phyloP scores from a whole-genome alignment of 2,113 vertebrate genomes.

The Pollachius pollachius region DNA sequence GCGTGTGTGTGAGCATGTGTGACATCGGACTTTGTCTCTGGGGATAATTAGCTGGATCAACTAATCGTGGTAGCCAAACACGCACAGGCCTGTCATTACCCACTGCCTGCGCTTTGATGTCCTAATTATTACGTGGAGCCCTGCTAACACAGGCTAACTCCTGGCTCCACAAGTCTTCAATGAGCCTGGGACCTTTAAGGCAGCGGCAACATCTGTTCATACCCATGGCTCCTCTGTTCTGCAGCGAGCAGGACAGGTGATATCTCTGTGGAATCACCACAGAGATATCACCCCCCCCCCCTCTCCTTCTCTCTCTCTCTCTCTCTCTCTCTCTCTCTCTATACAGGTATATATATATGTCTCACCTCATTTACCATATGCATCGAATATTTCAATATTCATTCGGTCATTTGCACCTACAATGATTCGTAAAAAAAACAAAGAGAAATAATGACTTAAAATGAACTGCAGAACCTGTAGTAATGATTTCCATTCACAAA shows the following conservation, averaged over 20 bases:
- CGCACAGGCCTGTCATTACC: slow-evolving; percentile 54
- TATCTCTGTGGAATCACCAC: slow-evolving; percentile 21
- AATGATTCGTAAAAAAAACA: too few species aligned
- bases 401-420: too few species aligned
- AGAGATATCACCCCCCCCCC: too few species aligned
- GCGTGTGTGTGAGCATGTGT: slow-evolving; percentile 7
- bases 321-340: too few species aligned
- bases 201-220: slow-evolving; percentile 58
- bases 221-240: slow-evolving; percentile 17
- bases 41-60: slow-evolving; percentile 38
- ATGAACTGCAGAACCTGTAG: too few species aligned
- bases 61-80: slow-evolving; percentile 46
- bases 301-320: too few species aligned
- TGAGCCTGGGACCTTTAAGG: slow-evolving; percentile 46
- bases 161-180: slow-evolving; percentile 44
- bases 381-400: too few species aligned
- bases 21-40: neutral
- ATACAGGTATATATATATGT: too few species aligned
- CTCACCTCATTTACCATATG: too few species aligned
- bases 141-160: slow-evolving; percentile 37
- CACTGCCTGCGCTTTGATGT: slow-evolving; percentile 59
- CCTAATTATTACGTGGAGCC: slow-evolving; percentile 42
- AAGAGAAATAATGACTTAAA: too few species aligned
- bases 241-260: slow-evolving; percentile 29
- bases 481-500: too few species aligned